phyloP scores from a whole-genome alignment of 2,113 vertebrate genomes.

The Callipepla californica region DNA sequence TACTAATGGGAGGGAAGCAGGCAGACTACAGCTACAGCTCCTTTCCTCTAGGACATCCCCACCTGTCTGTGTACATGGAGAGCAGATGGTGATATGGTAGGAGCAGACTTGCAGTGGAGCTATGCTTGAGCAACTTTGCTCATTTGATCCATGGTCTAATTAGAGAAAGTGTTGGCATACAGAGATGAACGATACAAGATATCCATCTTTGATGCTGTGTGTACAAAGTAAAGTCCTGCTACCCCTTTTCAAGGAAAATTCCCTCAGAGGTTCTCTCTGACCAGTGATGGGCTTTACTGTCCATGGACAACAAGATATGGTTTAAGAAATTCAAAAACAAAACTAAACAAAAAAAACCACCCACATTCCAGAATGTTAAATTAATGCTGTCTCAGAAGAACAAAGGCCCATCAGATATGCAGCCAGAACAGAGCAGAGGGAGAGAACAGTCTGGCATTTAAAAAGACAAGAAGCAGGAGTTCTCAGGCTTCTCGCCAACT shows the following conservation, averaged over 20 bases:
- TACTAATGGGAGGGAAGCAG: not conserved
- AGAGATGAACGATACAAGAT: conserved; percentile 2
- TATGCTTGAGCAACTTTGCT: conserved; percentile 45
- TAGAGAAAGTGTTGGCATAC: conserved; percentile 17
- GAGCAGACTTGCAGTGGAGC: conserved; percentile 6
- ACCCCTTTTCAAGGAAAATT: not conserved
- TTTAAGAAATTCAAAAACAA: conserved; percentile 4
- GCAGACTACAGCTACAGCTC: not conserved
- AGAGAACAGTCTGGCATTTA: not conserved
- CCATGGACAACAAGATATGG: not conserved
- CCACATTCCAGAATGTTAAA: fast-evolving
- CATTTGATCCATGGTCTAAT: conserved; percentile 49
- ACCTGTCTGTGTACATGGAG: conserved; percentile 26
- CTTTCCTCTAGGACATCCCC: conserved; percentile 7
- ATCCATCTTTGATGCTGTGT: conserved; percentile 1
- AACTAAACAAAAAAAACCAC: not conserved
- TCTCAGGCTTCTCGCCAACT: not conserved
- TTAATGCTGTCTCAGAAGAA: not conserved
- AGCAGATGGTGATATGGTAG: conserved; percentile 54
- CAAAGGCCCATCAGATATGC: not conserved
- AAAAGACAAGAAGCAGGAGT: not conserved
- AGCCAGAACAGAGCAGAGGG: not conserved
- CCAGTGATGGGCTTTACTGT: not conserved
- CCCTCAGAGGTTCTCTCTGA: not conserved
- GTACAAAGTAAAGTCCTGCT: conserved; percentile 1